A percentile compares a stretch with the other conserved stretches of the same genome.
These are phyloP conservation scores for Contarinia nasturtii DNA, from an alignment of 1,140 invertebrate species.

Conservation along the genomic window DNA sequence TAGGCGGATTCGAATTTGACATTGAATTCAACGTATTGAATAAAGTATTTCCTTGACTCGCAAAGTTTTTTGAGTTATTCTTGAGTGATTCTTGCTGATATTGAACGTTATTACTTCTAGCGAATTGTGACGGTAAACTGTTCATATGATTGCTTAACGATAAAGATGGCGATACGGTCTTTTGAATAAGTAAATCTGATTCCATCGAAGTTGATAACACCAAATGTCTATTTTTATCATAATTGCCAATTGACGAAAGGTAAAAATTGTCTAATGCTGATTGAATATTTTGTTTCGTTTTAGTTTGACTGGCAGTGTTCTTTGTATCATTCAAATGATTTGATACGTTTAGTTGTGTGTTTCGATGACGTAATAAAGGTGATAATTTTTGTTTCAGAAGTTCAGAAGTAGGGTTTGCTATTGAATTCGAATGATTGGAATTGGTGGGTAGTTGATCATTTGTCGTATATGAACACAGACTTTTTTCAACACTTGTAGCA, in stretches of 20 bases:
- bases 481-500: not conserved
- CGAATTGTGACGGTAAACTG: constrained; percentile 3
- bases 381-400: not conserved
- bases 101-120: constrained; percentile 3
- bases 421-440: not conserved
- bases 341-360: not conserved
- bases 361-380: not conserved
- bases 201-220: not conserved
- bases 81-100: constrained; percentile 5
- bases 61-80: constrained; percentile 1
- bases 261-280: constrained; percentile 1
- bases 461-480: too few relatives aligned
- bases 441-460: not conserved
- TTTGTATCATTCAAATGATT: not conserved
- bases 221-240: constrained; percentile 2
- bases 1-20: not conserved
- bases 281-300: not conserved
- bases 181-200: constrained; percentile 5
- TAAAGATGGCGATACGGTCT: constrained; percentile 13
- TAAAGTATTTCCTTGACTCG: not conserved
- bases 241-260: not conserved
- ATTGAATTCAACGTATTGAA: constrained; percentile 2
- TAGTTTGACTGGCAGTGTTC: not conserved
- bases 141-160: constrained; percentile 6
- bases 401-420: not conserved